phyloP scores from a whole-genome alignment of 2,888 invertebrate genomes.

The Alentia gelatinosa region DNA sequence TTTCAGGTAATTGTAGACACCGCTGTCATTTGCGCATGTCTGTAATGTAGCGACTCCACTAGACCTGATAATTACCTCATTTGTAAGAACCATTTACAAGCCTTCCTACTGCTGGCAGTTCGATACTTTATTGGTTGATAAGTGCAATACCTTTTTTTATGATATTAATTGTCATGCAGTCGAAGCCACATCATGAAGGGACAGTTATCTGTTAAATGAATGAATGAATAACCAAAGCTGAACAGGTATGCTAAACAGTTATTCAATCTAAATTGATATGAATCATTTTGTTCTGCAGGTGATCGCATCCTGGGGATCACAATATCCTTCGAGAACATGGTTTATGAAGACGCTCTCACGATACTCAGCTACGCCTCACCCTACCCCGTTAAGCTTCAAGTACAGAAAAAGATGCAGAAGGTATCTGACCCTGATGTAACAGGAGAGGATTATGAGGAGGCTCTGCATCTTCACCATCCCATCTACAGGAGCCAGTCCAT shows the following conservation, averaged over 20 bases:
- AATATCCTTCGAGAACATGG: slow-evolving; percentile 93
- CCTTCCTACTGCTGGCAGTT: no score
- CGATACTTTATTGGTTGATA: no score
- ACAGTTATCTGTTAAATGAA: no score
- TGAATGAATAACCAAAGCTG: no score
- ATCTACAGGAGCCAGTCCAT: slow-evolving; percentile 89
- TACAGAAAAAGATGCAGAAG: slow-evolving; percentile 83
- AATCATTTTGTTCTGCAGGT: slow-evolving; percentile 83
- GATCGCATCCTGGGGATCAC: slow-evolving; percentile 93
- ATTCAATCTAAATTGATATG: neutral
- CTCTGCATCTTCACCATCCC: slow-evolving; percentile 82
- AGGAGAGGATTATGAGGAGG: slow-evolving; percentile 57
- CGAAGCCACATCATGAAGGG: no score
- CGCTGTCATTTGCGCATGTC: no score
- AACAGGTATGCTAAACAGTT: neutral
- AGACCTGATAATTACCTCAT: no score
- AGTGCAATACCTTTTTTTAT: no score
- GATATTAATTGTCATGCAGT: no score
- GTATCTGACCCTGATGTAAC: slow-evolving; percentile 31
- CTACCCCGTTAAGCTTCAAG: slow-evolving; percentile 87
- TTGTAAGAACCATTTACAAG: no score
- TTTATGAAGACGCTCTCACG: slow-evolving; percentile 93
- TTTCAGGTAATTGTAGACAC: no score
- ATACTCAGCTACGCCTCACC: slow-evolving; percentile 95
- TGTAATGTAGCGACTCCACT: no score